phyloP scores from a whole-genome alignment of 2,888 invertebrate genomes.

The Drosophila parthenogenetica region DNA sequence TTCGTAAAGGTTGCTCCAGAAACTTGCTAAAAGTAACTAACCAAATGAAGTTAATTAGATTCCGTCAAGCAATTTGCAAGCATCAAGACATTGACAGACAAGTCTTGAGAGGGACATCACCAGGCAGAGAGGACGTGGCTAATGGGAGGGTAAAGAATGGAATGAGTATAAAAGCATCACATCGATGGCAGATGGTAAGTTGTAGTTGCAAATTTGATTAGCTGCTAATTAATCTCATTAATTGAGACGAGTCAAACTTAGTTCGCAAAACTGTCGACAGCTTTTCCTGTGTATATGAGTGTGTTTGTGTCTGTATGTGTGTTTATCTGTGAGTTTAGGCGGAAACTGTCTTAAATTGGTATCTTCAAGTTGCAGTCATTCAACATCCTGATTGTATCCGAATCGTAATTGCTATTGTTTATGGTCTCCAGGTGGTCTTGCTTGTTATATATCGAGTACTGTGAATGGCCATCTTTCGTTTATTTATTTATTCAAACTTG shows the following conservation, averaged over 20 bases:
- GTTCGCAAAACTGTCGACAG: slow-evolving; percentile 65
- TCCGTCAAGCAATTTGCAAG: slow-evolving; percentile 65
- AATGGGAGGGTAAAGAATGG: not conserved
- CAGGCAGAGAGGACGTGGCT: slow-evolving; percentile 4
- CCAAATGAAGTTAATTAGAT: slow-evolving; percentile 73
- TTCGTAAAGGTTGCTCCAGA: not conserved
- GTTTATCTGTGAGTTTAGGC: slow-evolving; percentile 23
- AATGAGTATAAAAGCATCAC: slow-evolving; percentile 19
- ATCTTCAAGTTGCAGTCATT: slow-evolving; percentile 32
- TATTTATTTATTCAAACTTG: slow-evolving; percentile 31
- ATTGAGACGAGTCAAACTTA: slow-evolving; percentile 62
- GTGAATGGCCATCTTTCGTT: slow-evolving; percentile 23
- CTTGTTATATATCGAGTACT: slow-evolving; percentile 7
- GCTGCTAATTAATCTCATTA: slow-evolving; percentile 75
- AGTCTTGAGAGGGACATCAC: slow-evolving; percentile 21
- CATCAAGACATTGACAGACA: slow-evolving; percentile 47
- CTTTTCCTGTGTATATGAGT: slow-evolving; percentile 4
- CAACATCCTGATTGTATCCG: slow-evolving; percentile 27
- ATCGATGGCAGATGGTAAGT: slow-evolving; percentile 53
- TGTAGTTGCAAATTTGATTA: slow-evolving; percentile 75
- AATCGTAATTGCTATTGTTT: slow-evolving; percentile 40
- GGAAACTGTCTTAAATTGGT: slow-evolving; percentile 66
- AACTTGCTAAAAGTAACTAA: slow-evolving; percentile 54
- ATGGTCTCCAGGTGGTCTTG: slow-evolving; percentile 6
- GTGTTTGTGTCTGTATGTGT: not conserved